Conservation (phyloP, 2,888 invertebrate genomes). For the Anthoptus insignis region DNA sequence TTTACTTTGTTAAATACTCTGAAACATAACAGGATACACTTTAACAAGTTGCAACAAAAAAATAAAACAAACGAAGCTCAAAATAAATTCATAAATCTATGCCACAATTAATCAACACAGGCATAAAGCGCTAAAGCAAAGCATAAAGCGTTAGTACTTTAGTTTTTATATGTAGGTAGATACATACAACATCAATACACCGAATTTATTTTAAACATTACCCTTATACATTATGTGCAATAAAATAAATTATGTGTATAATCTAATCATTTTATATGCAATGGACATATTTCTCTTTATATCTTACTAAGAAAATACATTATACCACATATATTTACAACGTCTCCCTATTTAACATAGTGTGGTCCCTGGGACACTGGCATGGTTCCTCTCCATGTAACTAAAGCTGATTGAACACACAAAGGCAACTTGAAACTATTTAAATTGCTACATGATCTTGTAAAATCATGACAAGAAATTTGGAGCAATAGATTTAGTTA, state of each 20-base stretch:
- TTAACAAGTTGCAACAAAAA: conserved; percentile 76
- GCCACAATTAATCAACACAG: conserved; percentile 56
- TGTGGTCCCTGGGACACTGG: conserved; percentile 53
- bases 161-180: conserved; percentile 58
- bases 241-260: conserved; percentile 66
- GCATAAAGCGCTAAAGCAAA: conserved; percentile 60
- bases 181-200: conserved; percentile 71
- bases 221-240: conserved; percentile 62
- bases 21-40: conserved; percentile 85
- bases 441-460: not conserved
- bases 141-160: conserved; percentile 70
- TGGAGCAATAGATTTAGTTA: not conserved
- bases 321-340: conserved; percentile 71
- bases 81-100: conserved; percentile 44
- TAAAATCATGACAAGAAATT: not conserved
- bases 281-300: conserved; percentile 72
- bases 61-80: conserved; percentile 54
- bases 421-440: conserved; percentile 34
- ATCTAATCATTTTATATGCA: conserved; percentile 59
- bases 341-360: conserved; percentile 54
- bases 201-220: conserved; percentile 63
- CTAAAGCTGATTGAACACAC: conserved; percentile 44
- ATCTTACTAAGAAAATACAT: conserved; percentile 64
- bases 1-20: conserved; percentile 99
- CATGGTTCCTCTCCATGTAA: conserved; percentile 30